Evolutionary conservation across 1,140 invertebrate genomes (phyloP), one percentile per base, ranked within the genome.

Genomic region (Orchesella cincta): DNA sequence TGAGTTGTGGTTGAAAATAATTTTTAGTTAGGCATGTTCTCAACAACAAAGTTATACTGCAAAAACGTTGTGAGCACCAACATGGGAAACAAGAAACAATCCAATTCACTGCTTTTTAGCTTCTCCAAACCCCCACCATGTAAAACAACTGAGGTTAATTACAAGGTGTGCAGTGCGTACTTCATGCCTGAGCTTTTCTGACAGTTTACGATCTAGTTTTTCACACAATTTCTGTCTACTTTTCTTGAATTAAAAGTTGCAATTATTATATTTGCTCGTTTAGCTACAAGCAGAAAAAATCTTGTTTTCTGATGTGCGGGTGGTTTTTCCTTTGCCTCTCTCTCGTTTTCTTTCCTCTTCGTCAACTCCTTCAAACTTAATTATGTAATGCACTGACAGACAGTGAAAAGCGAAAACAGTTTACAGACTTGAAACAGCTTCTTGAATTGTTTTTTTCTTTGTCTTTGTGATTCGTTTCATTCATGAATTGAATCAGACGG

Each of bases 141-240:
- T 46, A 12, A 8, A n/a, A 57, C 14, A 12, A 57, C 52, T 23
- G 52, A 57, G 52, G 52, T 57, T 57, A 57, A 57, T 57, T 57
- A 57, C 52, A 57, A 57, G 52, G 52, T 57, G 52, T 57, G 12
- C 12, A 18, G 52, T 3, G 23, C 12, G 23, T 18, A 67, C 3
- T 8, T 31, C 8, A 67, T 23, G 62, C 62, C 5, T 31, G 12
- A 67, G n/a, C 26, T 26, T 28, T 67, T 67, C 62, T 67, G 62
- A 67, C 62, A 67, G 31, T 67, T 67, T 67, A 67, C 29, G 62
- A 67, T 67, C 62, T 67, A 8, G 62, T 67, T 67, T 67, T 67
- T 67, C 31, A 31, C 62, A 67, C 62, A 67, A 29, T 31, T 33
- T 5, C 26, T 67, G 39, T 46, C 26, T 29, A 31, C 26, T 29